These are phyloP conservation scores for Allophyes oxyacanthae DNA, from an alignment of 2,888 invertebrate genomes.

Conservation along the genomic window DNA sequence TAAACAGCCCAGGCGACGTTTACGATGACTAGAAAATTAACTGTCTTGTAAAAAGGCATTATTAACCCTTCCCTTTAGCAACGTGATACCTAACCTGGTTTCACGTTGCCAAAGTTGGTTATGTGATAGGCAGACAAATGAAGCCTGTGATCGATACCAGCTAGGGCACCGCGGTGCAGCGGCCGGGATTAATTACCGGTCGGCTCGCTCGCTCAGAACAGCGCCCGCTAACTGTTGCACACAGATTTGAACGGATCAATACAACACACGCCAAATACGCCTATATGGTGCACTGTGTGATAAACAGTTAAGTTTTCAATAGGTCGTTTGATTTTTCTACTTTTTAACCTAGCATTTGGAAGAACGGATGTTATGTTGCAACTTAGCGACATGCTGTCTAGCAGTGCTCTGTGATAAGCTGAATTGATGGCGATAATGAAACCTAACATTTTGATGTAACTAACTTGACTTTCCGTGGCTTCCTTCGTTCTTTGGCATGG, in stretches of 20 bases:
- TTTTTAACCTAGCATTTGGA: too few relatives aligned
- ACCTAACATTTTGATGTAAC: too few relatives aligned
- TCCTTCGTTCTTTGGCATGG: background rate
- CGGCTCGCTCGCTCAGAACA: conserved; percentile 13
- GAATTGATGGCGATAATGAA: too few relatives aligned
- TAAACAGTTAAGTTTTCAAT: too few relatives aligned
- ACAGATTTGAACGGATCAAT: conserved; percentile 32
- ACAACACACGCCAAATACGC: conserved; percentile 14
- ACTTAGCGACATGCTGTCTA: too few relatives aligned
- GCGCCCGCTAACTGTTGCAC: conserved; percentile 28
- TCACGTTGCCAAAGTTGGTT: background rate
- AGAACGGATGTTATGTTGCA: too few relatives aligned
- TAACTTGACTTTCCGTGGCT: background rate
- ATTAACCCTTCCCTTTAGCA: background rate
- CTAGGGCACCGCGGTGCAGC: conserved; percentile 20
- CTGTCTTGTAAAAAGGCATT: conserved; percentile 2
- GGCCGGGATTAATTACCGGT: conserved; percentile 29
- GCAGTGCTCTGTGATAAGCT: too few relatives aligned
- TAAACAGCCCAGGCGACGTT: conserved; percentile 4
- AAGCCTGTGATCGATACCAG: conserved; percentile 18
- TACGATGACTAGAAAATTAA: conserved; percentile 9
- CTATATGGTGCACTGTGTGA: background rate
- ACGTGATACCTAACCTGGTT: too few relatives aligned
- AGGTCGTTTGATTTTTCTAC: too few relatives aligned
- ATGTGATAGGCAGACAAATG: conserved; percentile 3